Base-by-base conservation (phyloP, 2,888 invertebrate species). In the Noctua pronuba region DNA sequence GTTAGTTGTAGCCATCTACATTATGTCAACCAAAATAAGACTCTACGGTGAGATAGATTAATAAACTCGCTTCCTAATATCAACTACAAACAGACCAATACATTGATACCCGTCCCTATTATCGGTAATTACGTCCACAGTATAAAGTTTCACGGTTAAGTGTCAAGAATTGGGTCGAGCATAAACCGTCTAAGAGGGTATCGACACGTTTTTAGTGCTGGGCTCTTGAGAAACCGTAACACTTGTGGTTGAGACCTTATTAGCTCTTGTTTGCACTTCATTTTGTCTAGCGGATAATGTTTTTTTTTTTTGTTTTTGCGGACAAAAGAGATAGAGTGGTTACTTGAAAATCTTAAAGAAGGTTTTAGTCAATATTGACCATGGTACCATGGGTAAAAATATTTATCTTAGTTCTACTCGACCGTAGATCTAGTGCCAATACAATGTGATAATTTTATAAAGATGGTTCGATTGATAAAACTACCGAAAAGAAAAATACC, bases 91-190 rank as follows among this genome's bases (percentile, higher is more conserved):
- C 10, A 31, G n/a, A 64, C 41, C 24, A 69, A 69, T 46, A 44
- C 44, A 70, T 69, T 66, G 46, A 78, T 70, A 69, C 46, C 46
- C 38, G 35, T 72, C 52, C 52, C 74, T 79, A 60, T 62, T 83
- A 75, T 65, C 35, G 67, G 68, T 83, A 83, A 84, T 82, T 84
- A 83, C 71, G 80, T 62, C 60, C 60, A n/a, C 35, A 46, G 68
- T 84, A 84, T 84, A 80, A 72, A 84, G 82, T 83, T 83, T 72
- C 82, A 80, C 84, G 64, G 64, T 58, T 69, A 75, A 84, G 82
- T 83, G 75, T 83, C 64, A 84, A 69, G 84, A 82, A 83, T 68
- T 83, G 68, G 82, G 82, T 83, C 82, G 80, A 84, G 75, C 71
- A 65, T 83, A 75, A 84, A 83, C 79, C 60, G 52, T 35, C 62